Evolutionary conservation across 92 coral and sea anemone genomes (phyloP), one percentile per base, ranked within the genome.

Genomic region (Heliopora coerulea): DNA sequence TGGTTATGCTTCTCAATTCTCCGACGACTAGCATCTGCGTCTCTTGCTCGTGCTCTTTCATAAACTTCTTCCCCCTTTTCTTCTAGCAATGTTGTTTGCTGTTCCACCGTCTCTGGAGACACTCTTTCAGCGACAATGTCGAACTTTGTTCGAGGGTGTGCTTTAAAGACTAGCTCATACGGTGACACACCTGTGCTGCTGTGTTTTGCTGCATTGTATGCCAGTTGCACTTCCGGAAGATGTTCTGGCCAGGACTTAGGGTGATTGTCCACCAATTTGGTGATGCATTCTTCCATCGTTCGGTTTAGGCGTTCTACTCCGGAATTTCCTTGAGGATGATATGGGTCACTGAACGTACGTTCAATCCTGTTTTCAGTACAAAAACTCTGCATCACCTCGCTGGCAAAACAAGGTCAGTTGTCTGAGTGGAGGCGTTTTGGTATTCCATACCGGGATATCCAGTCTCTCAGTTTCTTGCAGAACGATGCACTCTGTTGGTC

Each of bases 11-110:
- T 46, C 52, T 46, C 52, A 46, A 46, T 15, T 46, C 52, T 46
- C 52, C n/a, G 12, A 7, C 52, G 52, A 46, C 52, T 46, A 46
- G 14, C 7, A 46, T 46, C n/a, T 46, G 7, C 52, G 15, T 46
- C 52, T 46, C 52, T 46, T 46, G 52, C 52, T 46, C n/a, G 52
- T 46, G 52, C 52, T 46, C 52, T 46, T 46, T 46, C 52, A 46
- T 46, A 46, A 46, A 46, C 15, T n/a, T 46, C 52, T 46, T 46
- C 52, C n/a, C 52, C 52, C 17, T 46, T n/a, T 46, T 8, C 52
- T 46, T 46, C 52, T 8, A 46, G 52, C n/a, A 15, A 46, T 15
- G 15, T 15, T 46, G 52, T 46, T 10, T 46, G 52, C n/a, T 46
- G 7, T 46, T 46, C 52, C 2, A 46, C 52, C 52, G n/a, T 46